Evolutionary conservation across 2,797 vertebrate genomes (phyloP), one percentile per base, ranked within the genome.

Genomic region (Fratercula arctica): DNA sequence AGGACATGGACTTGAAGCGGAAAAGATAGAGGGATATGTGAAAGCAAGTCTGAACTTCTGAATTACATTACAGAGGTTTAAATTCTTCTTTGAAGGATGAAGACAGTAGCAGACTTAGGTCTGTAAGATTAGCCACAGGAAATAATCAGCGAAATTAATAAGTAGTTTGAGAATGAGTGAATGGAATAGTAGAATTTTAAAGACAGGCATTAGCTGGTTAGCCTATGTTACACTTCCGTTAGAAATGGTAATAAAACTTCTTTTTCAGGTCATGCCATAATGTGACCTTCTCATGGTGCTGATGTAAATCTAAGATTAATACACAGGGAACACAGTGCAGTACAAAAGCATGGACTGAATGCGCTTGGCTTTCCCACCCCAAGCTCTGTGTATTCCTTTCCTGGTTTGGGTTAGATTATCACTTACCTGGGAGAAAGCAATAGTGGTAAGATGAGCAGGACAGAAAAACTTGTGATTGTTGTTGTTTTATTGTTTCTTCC

Each of bases 131-230:
- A 97, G 85, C 91, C 53, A 94, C 75, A 93, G 87, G 90, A 97
- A 97, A 94, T 93, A 57, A 91, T 90, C 83, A 89, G 91, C 88
- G 90, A 97, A 96, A 97, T 97, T 97, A 93, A 91, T 93, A 95
- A 97, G 90, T 85, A 86, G 95, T 96, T 95, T 89, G 78, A 90
- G 90, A 93, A 93, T 68, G 80, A 89, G 76, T 84, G 48, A 95
- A 90, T 54, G 54, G 76, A 88, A 89, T 61, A 88, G 89, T 39
- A 85, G 81, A 95, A 60, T 96, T 93, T 96, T 94, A 37, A 91
- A 89, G 76, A 67, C 19, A 20, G 63, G 35, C 37, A 77, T 96
- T 89, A 90, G 25, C 61, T 93, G 75, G 69, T 82, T 90, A 87
- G 53, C 63, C 53, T 73, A 37, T 37, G 57, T 96, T 96, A 91